Evolutionary conservation across 2,888 invertebrate genomes (phyloP).

Genomic region (Spicauda simplicius): DNA sequence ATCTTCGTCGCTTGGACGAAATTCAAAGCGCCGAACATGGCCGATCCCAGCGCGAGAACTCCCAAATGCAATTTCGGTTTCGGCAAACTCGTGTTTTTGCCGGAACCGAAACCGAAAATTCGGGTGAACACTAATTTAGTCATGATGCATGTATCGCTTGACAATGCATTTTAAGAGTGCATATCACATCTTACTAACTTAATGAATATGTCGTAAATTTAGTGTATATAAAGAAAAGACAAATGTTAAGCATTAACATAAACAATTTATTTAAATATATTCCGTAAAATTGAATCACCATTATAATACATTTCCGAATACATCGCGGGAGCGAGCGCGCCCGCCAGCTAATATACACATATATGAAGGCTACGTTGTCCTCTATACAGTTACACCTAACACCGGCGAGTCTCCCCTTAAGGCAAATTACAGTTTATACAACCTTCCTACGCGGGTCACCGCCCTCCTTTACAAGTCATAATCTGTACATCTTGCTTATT

Average conservation of each 20-base stretch:
- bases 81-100: too few species aligned
- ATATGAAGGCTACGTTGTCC: constrained; percentile 33
- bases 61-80: too few species aligned
- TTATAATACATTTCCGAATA: constrained; percentile 74
- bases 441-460: constrained; percentile 44
- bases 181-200: too few species aligned
- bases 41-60: too few species aligned
- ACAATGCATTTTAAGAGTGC: too few species aligned
- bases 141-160: too few species aligned
- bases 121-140: too few species aligned
- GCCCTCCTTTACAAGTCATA: constrained; percentile 12
- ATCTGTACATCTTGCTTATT: constrained; percentile 49
- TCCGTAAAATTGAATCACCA: constrained; percentile 65
- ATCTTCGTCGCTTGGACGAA: too few species aligned
- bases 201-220: too few species aligned
- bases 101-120: too few species aligned
- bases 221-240: constrained; percentile 46
- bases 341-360: constrained; percentile 40
- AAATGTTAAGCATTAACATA: constrained; percentile 71
- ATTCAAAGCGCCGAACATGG: too few species aligned
- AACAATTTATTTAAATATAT: constrained; percentile 78
- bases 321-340: constrained; percentile 45
- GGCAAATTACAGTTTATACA: constrained; percentile 53
- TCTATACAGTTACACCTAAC: constrained; percentile 6
- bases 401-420: constrained; percentile 10